These are phyloP conservation scores for Arctia plantaginis DNA, from an alignment of 2,888 invertebrate genomes.

Conservation along the genomic window DNA sequence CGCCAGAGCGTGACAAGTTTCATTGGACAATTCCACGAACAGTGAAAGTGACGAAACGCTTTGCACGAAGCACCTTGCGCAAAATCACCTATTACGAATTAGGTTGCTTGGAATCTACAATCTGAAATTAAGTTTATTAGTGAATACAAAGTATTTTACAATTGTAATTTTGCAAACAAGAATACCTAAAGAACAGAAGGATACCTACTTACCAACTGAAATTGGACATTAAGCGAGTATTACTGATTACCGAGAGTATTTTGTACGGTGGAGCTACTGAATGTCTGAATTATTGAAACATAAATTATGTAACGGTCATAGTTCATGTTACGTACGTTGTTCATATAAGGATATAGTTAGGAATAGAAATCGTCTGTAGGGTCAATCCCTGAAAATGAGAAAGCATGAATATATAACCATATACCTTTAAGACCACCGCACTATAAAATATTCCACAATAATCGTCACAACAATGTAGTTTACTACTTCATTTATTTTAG, in stretches of 20 bases:
- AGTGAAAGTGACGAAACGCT: slow-evolving; percentile 81
- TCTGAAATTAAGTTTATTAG: slow-evolving; percentile 12
- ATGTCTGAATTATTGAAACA: not conserved
- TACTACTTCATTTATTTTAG: too few species aligned
- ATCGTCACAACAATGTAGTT: too few species aligned
- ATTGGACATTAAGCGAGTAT: not conserved
- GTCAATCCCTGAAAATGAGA: too few species aligned
- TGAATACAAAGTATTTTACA: not conserved
- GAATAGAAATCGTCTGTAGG: too few species aligned
- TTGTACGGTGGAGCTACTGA: not conserved
- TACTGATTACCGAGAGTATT: not conserved
- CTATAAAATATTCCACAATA: too few species aligned
- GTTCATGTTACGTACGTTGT: not conserved
- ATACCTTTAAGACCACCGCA: too few species aligned
- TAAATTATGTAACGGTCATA: not conserved
- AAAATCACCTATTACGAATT: slow-evolving; percentile 66
- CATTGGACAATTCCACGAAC: slow-evolving; percentile 81
- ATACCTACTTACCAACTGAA: not conserved
- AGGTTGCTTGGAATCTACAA: slow-evolving; percentile 49
- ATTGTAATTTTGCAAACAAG: not conserved
- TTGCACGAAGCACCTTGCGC: slow-evolving; percentile 74
- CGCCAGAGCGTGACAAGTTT: slow-evolving; percentile 80
- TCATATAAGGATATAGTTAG: not conserved
- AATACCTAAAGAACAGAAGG: not conserved
- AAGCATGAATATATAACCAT: too few species aligned